phyloP scores from a whole-genome alignment of 1,140 invertebrate genomes.

The Pseudomyrmex concolor region DNA sequence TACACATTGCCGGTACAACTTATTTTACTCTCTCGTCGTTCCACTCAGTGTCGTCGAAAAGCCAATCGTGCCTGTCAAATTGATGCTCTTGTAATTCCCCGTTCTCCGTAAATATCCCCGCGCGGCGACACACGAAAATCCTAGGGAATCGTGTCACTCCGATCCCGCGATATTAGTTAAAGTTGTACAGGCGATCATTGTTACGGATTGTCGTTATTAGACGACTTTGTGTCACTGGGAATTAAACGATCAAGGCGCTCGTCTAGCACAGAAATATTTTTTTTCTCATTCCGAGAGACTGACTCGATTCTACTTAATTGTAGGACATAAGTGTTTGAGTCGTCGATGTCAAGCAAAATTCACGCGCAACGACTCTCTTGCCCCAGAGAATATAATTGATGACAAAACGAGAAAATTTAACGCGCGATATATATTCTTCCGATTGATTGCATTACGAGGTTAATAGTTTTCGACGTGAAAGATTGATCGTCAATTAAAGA shows the following conservation, averaged over 20 bases:
- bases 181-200: conserved; percentile 17
- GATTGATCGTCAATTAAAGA: conserved; percentile 4
- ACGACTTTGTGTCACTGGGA: background rate
- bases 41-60: background rate
- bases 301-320: background rate
- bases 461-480: background rate
- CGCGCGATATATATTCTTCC: conserved; percentile 3
- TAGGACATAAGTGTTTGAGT: no score
- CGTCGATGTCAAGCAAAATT: no score
- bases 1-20: conserved; percentile 31
- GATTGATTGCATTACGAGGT: background rate
- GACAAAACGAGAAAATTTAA: background rate
- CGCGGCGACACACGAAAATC: conserved; percentile 7
- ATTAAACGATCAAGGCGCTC: background rate
- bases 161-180: conserved; percentile 25
- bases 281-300: no score
- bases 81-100: conserved; percentile 65
- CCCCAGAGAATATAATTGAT: background rate
- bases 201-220: conserved; percentile 18
- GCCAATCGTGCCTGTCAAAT: conserved; percentile 66
- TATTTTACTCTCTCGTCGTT: background rate
- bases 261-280: background rate
- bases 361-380: no score
- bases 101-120: conserved; percentile 42
- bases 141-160: conserved; percentile 11